phyloP scores from a whole-genome alignment of 2,888 invertebrate genomes.

The Coenonympha arcania region DNA sequence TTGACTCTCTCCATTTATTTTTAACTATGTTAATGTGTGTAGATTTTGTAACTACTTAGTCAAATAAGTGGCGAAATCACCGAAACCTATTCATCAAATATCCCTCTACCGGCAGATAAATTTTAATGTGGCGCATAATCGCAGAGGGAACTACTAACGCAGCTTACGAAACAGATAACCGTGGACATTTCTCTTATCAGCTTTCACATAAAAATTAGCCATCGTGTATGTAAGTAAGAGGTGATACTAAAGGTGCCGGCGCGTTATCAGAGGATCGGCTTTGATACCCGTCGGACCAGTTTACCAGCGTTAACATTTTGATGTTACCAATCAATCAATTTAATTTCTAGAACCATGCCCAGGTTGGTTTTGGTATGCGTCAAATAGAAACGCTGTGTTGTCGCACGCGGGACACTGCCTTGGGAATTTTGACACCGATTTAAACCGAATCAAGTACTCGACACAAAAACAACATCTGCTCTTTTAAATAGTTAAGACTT shows the following conservation, averaged over 20 bases:
- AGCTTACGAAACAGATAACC: constrained; percentile 9
- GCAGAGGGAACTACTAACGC: constrained; percentile 5
- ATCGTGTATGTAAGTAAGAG: constrained; percentile 24
- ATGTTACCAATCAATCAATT: constrained; percentile 68
- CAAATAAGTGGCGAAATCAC: neutral
- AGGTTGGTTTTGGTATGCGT: constrained; percentile 24
- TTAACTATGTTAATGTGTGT: too few species aligned
- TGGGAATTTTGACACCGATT: neutral
- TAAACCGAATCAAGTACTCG: too few species aligned
- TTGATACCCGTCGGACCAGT: constrained; percentile 40
- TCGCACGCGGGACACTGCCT: neutral
- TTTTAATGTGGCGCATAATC: constrained; percentile 1
- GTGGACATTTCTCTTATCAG: constrained; percentile 7
- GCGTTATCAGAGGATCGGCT: constrained; percentile 38
- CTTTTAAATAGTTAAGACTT: too few species aligned
- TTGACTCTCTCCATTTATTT: too few species aligned
- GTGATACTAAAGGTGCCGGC: constrained; percentile 48
- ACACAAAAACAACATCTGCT: too few species aligned
- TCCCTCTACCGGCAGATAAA: neutral
- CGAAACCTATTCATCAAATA: neutral
- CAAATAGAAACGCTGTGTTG: constrained; percentile 10
- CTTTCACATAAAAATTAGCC: constrained; percentile 17
- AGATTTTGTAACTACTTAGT: neutral
- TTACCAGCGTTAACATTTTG: constrained; percentile 61
- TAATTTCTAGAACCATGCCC: constrained; percentile 40